A percentile compares a stretch with the other conserved stretches of the same genome.
Conservation (phyloP, 2,113 vertebrate genomes). For the Megaceryle torquata region DNA sequence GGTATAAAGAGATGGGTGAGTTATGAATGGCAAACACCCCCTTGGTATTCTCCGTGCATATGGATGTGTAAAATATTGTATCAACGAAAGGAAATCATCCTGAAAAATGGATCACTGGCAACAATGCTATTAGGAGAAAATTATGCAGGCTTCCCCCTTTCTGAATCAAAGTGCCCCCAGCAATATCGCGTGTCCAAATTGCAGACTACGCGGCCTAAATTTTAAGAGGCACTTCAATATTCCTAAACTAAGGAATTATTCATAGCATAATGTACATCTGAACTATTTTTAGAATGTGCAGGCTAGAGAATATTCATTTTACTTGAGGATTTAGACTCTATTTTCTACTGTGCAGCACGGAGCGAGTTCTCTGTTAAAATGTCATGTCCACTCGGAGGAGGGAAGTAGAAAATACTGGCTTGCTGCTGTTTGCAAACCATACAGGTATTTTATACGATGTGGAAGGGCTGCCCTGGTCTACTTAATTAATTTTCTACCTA, state of each 20-base stretch:
- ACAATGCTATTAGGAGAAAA: neutral
- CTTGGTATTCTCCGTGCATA: neutral
- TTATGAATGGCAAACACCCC: neutral
- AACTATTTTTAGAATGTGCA: slow-evolving; percentile 33
- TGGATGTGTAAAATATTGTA: neutral
- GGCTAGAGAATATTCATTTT: neutral
- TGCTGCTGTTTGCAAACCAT: neutral
- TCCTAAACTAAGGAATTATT: slow-evolving; percentile 50
- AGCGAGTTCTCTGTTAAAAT: neutral
- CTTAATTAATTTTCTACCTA: neutral
- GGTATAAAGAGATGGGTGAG: neutral
- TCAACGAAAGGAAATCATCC: neutral
- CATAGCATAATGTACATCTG: neutral
- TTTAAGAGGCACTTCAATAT: neutral
- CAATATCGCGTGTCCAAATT: neutral
- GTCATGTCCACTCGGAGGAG: neutral
- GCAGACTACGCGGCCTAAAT: neutral
- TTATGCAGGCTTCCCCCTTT: neutral
- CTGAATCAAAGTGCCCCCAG: neutral
- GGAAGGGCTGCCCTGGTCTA: neutral
- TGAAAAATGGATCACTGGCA: neutral
- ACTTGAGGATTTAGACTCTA: neutral
- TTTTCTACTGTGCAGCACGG: neutral
- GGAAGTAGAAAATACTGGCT: neutral
- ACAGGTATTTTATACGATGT: neutral